These are phyloP conservation scores for Leptinotarsa rubiginosa DNA, from an alignment of 2,888 invertebrate genomes.

Conservation along the genomic window DNA sequence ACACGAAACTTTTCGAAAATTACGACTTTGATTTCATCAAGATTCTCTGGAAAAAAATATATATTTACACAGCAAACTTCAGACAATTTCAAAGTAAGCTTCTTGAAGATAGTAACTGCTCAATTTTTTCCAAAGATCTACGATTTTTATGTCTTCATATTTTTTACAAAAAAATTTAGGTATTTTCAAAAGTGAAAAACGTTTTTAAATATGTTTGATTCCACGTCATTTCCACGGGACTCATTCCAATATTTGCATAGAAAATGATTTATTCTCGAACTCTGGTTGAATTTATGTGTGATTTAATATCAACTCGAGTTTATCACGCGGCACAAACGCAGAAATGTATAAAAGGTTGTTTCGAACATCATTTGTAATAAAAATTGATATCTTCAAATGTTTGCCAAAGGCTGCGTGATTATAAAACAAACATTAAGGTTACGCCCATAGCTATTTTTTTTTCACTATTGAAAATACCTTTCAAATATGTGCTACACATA, in stretches of 20 bases:
- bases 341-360: too few relatives aligned
- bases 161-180: constrained; percentile 31
- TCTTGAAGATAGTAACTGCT: background rate
- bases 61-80: too few relatives aligned
- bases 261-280: too few relatives aligned
- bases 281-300: too few relatives aligned
- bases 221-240: too few relatives aligned
- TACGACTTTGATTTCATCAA: constrained; percentile 24
- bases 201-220: background rate
- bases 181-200: constrained; percentile 24
- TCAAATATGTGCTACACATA: constrained; percentile 36
- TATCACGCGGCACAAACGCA: too few relatives aligned
- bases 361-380: too few relatives aligned
- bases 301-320: too few relatives aligned
- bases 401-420: background rate
- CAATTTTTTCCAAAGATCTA: constrained; percentile 7
- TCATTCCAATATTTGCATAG: too few relatives aligned
- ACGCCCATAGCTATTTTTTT: background rate
- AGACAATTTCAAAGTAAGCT: background rate
- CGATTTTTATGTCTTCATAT: constrained; percentile 30
- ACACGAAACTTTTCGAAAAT: constrained; percentile 36
- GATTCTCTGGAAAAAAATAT: constrained; percentile 10
- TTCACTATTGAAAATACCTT: constrained; percentile 24
- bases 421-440: background rate
- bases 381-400: too few relatives aligned